Base-by-base conservation (phyloP, 2,113 vertebrate genomes). In the Chunga burmeisteri region DNA sequence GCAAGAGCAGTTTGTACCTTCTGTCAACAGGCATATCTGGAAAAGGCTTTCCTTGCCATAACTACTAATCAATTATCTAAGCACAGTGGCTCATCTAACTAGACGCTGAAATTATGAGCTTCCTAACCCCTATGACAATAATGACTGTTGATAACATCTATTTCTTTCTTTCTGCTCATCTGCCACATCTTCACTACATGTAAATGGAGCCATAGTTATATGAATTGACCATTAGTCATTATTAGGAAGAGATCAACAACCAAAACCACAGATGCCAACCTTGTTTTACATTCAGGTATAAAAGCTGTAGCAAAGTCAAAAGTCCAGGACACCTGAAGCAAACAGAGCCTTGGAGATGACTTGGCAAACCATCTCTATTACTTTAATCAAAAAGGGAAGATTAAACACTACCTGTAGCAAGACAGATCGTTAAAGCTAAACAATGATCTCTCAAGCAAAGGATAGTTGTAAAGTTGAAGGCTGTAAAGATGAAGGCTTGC, bases 301-400 rank as follows among this genome's bases (percentile, higher is more conserved):
- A 95, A 95, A 50, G 30, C 52, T 52, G 32, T 34, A 91, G 52
- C 55, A 84, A 96, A 96, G 77, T 93, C 16, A 87, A 84, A 95
- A 87, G 63, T 26, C 47, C 44, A 89, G 77, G 73, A 81, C 26
- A 32, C 7, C 18, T 61, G 91, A 84, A 93, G 73, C 49, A 91
- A 96, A 87, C 16, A 84, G 79, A 91, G 25, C 36, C 44, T 82
- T 81, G 58, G 52, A 87, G 68, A 90, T 91, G 92, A 93, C 61
- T 95, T 87, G 89, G 61, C 88, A 89, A 91, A 84, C 83, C 77
- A 87, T 10, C 42, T 87, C 89, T 53, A 75, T 88, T 68, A 94
- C 83, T 94, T 96, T 94, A 79, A 96, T 95, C 86, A 94, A 92
- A 97, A 97, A 87, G 17, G 34, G 81, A 88, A 96, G 95, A 91